These are phyloP conservation scores for Hemibagrus wyckioides DNA, from an alignment of 2,113 vertebrate genomes.

Conservation along the genomic window DNA sequence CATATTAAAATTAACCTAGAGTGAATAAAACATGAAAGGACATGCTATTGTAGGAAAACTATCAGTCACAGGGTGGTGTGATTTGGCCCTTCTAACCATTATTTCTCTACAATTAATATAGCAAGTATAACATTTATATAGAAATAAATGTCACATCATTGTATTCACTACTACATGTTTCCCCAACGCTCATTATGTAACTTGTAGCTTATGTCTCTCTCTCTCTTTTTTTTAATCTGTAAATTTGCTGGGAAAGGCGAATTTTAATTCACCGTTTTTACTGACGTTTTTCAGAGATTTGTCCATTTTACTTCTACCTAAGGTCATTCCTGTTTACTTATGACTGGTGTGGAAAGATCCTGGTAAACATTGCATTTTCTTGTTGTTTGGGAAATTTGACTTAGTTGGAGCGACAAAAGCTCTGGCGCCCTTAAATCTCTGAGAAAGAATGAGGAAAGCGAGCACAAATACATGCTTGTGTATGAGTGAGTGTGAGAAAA, in stretches of 20 bases:
- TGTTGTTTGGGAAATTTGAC: constrained; percentile 67
- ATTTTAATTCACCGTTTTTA: constrained; percentile 72
- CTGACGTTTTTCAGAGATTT: constrained; percentile 70
- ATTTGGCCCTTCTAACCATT: not conserved
- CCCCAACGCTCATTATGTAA: constrained; percentile 50
- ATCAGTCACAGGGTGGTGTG: not conserved
- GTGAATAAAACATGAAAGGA: not conserved
- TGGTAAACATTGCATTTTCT: constrained; percentile 69
- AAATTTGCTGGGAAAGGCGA: constrained; percentile 11
- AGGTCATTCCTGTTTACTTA: constrained; percentile 79
- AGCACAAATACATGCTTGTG: constrained; percentile 7
- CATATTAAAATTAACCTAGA: too few species aligned
- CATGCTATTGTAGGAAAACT: not conserved
- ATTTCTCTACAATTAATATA: not conserved
- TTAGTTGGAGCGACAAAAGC: constrained; percentile 68
- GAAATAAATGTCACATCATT: not conserved
- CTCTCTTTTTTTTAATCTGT: not conserved
- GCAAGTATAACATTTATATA: not conserved
- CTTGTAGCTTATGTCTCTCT: constrained; percentile 51
- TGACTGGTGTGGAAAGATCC: constrained; percentile 64
- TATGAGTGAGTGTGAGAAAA: constrained; percentile 13
- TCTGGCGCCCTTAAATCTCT: constrained; percentile 65
- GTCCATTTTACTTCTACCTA: constrained; percentile 76
- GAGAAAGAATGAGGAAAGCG: not conserved
- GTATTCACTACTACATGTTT: not conserved